phyloP scores from a whole-genome alignment of 1,140 invertebrate genomes.

The Ips nitidus region DNA sequence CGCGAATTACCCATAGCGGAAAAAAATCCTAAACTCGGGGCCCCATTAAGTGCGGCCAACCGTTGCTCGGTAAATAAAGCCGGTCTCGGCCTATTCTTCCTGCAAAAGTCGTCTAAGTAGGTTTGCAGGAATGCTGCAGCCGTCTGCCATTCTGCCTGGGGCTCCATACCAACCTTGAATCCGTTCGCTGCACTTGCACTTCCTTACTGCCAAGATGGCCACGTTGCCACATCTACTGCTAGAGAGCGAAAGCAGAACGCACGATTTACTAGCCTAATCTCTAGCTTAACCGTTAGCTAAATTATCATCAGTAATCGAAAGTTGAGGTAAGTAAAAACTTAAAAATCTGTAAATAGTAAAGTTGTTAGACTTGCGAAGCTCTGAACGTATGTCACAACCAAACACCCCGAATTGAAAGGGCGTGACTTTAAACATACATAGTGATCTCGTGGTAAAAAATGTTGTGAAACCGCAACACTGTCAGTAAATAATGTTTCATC shows the following conservation, averaged over 20 bases:
- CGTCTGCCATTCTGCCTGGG: constrained; percentile 31
- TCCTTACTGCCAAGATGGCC: constrained; percentile 35
- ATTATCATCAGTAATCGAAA: too few relatives aligned
- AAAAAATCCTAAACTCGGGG: neutral
- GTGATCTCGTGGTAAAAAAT: too few relatives aligned
- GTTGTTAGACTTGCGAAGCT: too few relatives aligned
- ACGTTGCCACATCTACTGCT: neutral
- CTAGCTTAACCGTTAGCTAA: too few relatives aligned
- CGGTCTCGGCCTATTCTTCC: constrained; percentile 31
- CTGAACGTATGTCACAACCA: too few relatives aligned
- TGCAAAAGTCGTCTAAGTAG: constrained; percentile 37
- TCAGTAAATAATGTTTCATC: too few relatives aligned
- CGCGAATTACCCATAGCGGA: neutral
- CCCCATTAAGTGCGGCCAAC: neutral
- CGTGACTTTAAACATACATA: too few relatives aligned
- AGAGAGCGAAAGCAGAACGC: neutral
- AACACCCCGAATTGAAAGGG: too few relatives aligned
- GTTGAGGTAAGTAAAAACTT: too few relatives aligned
- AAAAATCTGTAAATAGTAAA: too few relatives aligned
- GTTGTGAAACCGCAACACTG: too few relatives aligned
- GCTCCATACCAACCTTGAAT: constrained; percentile 46
- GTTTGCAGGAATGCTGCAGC: constrained; percentile 34
- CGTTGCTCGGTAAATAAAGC: constrained; percentile 23
- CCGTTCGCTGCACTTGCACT: constrained; percentile 53
- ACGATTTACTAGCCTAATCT: too few relatives aligned